A percentile compares a stretch with the other conserved stretches of the same genome.
These are phyloP conservation scores for Phymastichus coffea DNA, from an alignment of 1,140 invertebrate genomes.

Conservation along the genomic window DNA sequence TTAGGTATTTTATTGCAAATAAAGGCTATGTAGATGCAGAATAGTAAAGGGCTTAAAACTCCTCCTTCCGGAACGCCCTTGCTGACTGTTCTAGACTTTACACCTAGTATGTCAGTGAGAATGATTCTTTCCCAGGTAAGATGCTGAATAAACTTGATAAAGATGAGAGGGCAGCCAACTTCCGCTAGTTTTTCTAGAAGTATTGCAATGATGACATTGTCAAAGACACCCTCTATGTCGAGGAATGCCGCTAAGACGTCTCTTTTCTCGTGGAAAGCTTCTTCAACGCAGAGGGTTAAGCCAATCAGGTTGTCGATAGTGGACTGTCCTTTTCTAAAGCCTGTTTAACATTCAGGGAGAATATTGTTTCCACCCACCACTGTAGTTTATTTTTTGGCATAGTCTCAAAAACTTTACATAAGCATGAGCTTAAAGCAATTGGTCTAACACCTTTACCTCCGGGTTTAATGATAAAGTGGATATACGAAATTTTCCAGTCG, in stretches of 20 bases:
- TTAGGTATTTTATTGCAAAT: neutral
- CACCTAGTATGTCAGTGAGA: neutral
- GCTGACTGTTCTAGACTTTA: neutral
- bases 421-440: conserved; percentile 25
- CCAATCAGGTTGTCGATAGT: neutral
- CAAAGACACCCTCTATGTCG: neutral
- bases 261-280: neutral
- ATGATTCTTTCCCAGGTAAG: neutral
- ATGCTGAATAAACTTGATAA: neutral
- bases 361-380: neutral
- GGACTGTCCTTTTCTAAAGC: neutral
- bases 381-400: neutral
- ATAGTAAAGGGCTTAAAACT: neutral
- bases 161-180: neutral
- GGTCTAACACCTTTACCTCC: conserved; percentile 25
- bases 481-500: conserved; percentile 10
- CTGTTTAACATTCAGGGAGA: neutral
- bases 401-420: conserved; percentile 16
- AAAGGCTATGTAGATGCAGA: neutral
- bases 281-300: neutral
- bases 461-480: too few species aligned
- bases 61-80: neutral
- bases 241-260: neutral
- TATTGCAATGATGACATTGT: neutral
- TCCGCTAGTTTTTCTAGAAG: neutral